A percentile compares a stretch with the other conserved stretches of the same genome.
phyloP scores from a whole-genome alignment of 2,113 vertebrate species.

The human region GRCh38 chr9:6247001-6247500 shows the following conservation, averaged over 20 bases:
- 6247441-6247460: neutral
- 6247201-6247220: neutral
- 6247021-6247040: constrained; percentile 23
- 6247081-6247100: neutral
- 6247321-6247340: neutral
- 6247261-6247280: neutral
- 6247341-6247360: constrained; percentile 8
- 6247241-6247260: neutral
- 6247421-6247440: neutral
- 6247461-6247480: neutral
- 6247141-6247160: neutral
- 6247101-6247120: neutral
- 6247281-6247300: neutral
- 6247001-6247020: neutral
- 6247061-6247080: neutral
- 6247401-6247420: neutral
- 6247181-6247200: neutral
- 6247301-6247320: neutral
- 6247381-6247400: neutral
- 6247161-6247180: constrained; percentile 1
- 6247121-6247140: neutral
- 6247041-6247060: neutral
- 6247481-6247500: neutral
- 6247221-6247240: neutral
- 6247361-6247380: neutral